These are phyloP conservation scores for Heliconius congener DNA, from an alignment of 1,140 invertebrate genomes.

Conservation along the genomic window DNA sequence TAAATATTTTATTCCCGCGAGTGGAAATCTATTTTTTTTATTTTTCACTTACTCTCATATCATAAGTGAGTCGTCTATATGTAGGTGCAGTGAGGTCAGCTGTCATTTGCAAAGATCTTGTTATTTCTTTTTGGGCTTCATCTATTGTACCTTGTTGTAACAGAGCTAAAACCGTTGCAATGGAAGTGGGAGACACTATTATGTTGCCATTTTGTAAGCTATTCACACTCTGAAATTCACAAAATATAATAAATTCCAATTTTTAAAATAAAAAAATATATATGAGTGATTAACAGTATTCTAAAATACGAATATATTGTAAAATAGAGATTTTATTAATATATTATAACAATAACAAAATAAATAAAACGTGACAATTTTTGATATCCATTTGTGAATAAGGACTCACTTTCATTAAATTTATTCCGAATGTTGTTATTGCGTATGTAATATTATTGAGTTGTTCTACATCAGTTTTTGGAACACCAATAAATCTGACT, in stretches of 20 bases:
- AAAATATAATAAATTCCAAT: background rate
- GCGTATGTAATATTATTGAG: conserved; percentile 49
- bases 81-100: conserved; percentile 45
- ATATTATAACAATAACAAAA: too few relatives aligned
- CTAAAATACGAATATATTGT: too few relatives aligned
- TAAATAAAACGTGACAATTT: too few relatives aligned
- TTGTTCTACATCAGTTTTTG: conserved; percentile 43
- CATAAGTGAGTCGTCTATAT: conserved; percentile 49
- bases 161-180: conserved; percentile 60
- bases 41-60: conserved; percentile 49
- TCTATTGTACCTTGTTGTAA: conserved; percentile 66
- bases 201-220: conserved; percentile 53
- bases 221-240: conserved; percentile 52
- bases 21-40: background rate
- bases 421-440: conserved; percentile 53
- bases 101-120: conserved; percentile 52
- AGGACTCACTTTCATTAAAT: conserved; percentile 51
- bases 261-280: background rate
- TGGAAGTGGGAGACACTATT: conserved; percentile 67
- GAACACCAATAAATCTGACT: conserved; percentile 38
- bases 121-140: conserved; percentile 56
- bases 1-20: too few relatives aligned
- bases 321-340: too few relatives aligned
- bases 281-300: too few relatives aligned
- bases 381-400: too few relatives aligned